Evolutionary conservation across 2,113 vertebrate species (phyloP), one percentile per base, ranked within the genome.

Genomic region (Sialia sialis): DNA sequence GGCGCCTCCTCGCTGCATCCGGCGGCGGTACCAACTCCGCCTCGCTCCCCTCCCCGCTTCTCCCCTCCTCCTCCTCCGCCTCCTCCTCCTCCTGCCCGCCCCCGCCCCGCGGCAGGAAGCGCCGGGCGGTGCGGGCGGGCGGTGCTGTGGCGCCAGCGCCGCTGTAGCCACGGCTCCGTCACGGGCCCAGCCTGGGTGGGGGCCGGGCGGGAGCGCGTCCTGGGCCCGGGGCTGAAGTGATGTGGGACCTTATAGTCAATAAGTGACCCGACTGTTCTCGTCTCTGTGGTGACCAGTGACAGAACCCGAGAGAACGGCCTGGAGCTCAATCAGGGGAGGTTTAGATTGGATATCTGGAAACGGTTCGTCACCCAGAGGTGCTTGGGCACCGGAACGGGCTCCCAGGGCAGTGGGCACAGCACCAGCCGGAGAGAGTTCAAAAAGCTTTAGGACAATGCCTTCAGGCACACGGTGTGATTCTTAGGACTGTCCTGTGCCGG

Each of bases 1-100:
- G 39, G 63, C 82, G 30, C 74, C 77, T 79, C 87, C 95, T 91
- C 80, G 4, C 81, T 66, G 90, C 93, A 93, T 93, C 94, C 94
- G 93, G 81, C 89, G 83, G 77, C 74, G 3, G 20, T 76, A 14
- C 39, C 88, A 22, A 49, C 48, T 49, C 48, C 48, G 48, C 48
- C 48, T 49, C 48, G 49, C 69, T 69, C 52, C n/a, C 75, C 43
- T 56, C 73, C 44, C 55, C 36, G 43, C 60, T 51, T 39, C 54
- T n/a, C 25, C 27, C 41, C 56, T 51, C 69, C 48, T 56, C 69
- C 52, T 51, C 68, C 48, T 56, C 69, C 52, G 22, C 46, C 83
- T 38, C 52, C 27, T 32, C 52, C 27, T 32, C 41, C 43, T 27
- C n/a, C n/a, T 30, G 43, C n/a, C 73, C 54, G 23, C 41, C 76